These are phyloP conservation scores for Rhyacophila evoluta DNA, from an alignment of 2,888 invertebrate genomes.

Conservation along the genomic window DNA sequence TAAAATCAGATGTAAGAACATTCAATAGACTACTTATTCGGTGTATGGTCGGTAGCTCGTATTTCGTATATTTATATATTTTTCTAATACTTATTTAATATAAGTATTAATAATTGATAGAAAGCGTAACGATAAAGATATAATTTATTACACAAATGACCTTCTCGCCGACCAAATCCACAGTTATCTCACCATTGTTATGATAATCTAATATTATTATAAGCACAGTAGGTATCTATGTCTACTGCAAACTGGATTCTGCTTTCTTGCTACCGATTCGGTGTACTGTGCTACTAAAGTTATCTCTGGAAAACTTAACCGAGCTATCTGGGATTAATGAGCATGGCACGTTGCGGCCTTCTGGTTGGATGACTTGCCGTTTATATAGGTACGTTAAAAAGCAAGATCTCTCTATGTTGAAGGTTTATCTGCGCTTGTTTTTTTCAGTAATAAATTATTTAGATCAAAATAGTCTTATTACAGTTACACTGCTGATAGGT, in stretches of 20 bases:
- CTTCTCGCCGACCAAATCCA: no score
- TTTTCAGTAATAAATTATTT: neutral
- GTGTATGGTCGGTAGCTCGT: no score
- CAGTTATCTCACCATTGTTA: neutral
- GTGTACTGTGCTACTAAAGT: neutral
- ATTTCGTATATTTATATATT: no score
- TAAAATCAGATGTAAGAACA: no score
- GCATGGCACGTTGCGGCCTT: conserved; percentile 27
- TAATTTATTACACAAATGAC: no score
- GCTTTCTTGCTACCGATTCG: neutral
- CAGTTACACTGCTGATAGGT: no score
- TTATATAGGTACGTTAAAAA: neutral
- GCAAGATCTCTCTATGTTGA: neutral
- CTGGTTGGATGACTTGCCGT: conserved; percentile 17
- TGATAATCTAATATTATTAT: neutral
- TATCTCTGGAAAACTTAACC: conserved; percentile 4
- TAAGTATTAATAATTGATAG: no score
- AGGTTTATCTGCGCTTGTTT: neutral
- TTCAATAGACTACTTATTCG: no score
- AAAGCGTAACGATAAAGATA: no score
- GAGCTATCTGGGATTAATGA: conserved; percentile 43
- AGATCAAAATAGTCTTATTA: neutral
- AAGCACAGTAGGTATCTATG: neutral
- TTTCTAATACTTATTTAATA: no score
- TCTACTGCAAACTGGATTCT: neutral